These are phyloP conservation scores for Tyto alba DNA, from an alignment of 2,113 vertebrate species.

Conservation along the genomic window DNA sequence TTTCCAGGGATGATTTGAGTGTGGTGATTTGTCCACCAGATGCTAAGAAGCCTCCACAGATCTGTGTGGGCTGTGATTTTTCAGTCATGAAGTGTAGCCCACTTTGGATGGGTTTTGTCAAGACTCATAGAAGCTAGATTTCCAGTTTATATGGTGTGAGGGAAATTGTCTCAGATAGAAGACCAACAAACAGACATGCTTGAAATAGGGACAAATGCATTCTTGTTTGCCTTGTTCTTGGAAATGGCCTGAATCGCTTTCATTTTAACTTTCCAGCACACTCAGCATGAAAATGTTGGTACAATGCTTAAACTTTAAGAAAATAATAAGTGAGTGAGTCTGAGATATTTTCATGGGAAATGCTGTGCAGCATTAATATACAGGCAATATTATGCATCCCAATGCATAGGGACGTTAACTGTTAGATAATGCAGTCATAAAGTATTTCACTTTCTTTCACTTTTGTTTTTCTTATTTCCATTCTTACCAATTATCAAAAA, in stretches of 20 bases:
- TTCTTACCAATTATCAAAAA: not conserved
- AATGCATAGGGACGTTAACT: not conserved
- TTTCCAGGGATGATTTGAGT: not conserved
- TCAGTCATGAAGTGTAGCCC: not conserved
- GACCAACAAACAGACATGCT: not conserved
- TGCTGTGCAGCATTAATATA: not conserved
- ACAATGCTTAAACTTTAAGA: not conserved
- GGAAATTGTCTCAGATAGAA: not conserved
- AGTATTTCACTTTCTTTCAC: not conserved
- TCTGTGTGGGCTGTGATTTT: not conserved
- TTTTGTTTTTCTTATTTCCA: not conserved
- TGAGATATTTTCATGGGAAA: not conserved
- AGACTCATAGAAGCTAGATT: not conserved
- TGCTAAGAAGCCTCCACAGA: not conserved
- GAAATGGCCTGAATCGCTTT: not conserved
- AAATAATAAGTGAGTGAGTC: not conserved
- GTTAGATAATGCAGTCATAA: not conserved
- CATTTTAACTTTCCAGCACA: not conserved
- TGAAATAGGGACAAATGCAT: not conserved
- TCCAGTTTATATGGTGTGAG: not conserved
- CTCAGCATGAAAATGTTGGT: not conserved
- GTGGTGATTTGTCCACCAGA: not conserved
- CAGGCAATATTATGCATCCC: not conserved
- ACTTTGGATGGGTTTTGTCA: not conserved
- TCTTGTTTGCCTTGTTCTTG: not conserved